phyloP scores from a whole-genome alignment of 2,113 vertebrate genomes.

The Semnornis frantzii region DNA sequence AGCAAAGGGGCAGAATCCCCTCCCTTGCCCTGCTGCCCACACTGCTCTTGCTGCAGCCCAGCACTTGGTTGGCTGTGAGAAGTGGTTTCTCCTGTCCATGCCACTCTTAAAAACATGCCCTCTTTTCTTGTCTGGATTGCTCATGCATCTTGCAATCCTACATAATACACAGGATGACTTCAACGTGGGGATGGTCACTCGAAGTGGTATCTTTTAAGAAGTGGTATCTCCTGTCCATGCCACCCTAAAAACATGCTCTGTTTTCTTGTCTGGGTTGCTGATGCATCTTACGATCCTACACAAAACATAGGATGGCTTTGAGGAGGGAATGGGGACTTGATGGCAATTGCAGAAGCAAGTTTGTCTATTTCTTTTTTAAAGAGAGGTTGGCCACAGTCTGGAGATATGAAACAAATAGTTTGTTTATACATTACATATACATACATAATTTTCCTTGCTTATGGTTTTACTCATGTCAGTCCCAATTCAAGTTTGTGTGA shows the following conservation, averaged over 20 bases:
- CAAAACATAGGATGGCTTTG: not conserved
- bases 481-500: not conserved
- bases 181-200: too few relatives aligned
- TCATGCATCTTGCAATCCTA: too few relatives aligned
- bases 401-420: not conserved
- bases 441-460: not conserved
- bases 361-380: not conserved
- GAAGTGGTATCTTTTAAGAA: not conserved
- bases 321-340: accelerated
- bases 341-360: not conserved
- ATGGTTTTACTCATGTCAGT: not conserved
- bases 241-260: not conserved
- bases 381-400: not conserved
- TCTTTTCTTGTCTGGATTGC: too few relatives aligned
- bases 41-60: too few relatives aligned
- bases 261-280: not conserved
- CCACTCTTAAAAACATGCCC: too few relatives aligned
- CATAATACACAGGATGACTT: too few relatives aligned
- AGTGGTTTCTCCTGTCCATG: too few relatives aligned
- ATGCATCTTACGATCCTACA: not conserved
- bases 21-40: too few relatives aligned
- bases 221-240: not conserved
- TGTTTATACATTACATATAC: too few relatives aligned
- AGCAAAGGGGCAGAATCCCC: too few relatives aligned
- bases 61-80: too few relatives aligned